Evolutionary conservation across 2,797 vertebrate genomes (phyloP).

Genomic region (Danio choprae): DNA sequence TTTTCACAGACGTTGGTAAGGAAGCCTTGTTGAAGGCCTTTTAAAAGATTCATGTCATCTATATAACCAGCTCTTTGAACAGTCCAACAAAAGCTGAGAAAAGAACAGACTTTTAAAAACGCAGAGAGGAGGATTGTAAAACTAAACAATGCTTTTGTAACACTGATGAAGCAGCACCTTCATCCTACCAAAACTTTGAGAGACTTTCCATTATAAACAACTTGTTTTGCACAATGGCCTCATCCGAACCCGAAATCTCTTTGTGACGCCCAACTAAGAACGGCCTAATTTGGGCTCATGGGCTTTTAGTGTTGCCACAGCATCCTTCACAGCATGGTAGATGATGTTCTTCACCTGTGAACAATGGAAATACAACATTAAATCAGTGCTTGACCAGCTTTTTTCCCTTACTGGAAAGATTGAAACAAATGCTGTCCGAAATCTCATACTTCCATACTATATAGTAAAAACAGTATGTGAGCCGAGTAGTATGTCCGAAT

Average conservation of each 20-base stretch:
- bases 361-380: conserved; percentile 27
- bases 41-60: conserved; percentile 47
- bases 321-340: conserved; percentile 99
- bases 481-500: no score
- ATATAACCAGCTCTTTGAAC: conserved; percentile 32
- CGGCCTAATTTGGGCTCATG: conserved; percentile 94
- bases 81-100: conserved; percentile 56
- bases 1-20: conserved; percentile 72
- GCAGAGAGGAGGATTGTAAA: conserved; percentile 49
- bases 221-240: conserved; percentile 26
- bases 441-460: no score
- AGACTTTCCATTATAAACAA: conserved; percentile 42
- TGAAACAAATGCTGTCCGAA: no score
- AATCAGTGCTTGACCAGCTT: neutral
- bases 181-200: conserved; percentile 68
- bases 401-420: neutral
- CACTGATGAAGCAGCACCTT: conserved; percentile 77
- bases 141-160: conserved; percentile 65
- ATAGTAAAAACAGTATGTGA: no score
- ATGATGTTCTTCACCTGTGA: conserved; percentile 99
- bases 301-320: conserved; percentile 95
- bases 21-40: conserved; percentile 66
- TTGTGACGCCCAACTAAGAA: conserved; percentile 78
- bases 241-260: conserved; percentile 59
- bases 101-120: conserved; percentile 60